phyloP scores from a whole-genome alignment of 2,888 invertebrate genomes.

The Campoletis raptor region DNA sequence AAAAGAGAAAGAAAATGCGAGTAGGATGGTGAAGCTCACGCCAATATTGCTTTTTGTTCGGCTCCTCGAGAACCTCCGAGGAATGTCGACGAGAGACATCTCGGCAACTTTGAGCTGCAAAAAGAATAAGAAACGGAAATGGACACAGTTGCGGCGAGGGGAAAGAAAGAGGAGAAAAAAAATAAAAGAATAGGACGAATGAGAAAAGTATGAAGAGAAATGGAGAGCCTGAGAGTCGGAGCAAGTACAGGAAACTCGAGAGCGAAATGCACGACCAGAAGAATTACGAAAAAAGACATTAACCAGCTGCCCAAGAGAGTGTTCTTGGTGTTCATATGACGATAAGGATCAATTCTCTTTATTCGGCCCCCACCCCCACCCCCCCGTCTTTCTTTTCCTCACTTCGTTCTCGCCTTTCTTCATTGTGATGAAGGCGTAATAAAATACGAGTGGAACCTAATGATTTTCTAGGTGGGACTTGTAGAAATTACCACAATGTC shows the following conservation, averaged over 20 bases:
- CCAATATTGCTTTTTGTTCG: slow-evolving; percentile 64
- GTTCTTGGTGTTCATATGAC: slow-evolving; percentile 51
- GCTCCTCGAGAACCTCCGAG: slow-evolving; percentile 8
- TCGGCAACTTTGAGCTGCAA: slow-evolving; percentile 54
- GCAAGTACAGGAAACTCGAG: slow-evolving; percentile 45
- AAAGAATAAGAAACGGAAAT: slow-evolving; percentile 68
- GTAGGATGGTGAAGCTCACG: background rate
- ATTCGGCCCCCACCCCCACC: background rate
- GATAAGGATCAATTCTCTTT: slow-evolving; percentile 3
- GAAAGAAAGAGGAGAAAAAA: slow-evolving; percentile 11
- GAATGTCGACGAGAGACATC: slow-evolving; percentile 57
- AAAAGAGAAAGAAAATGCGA: background rate
- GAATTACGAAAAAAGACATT: slow-evolving; percentile 66
- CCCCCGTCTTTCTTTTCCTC: background rate
- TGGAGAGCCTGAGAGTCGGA: slow-evolving; percentile 44
- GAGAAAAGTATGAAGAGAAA: slow-evolving; percentile 65
- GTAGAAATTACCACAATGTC: slow-evolving; percentile 20
- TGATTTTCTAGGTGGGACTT: slow-evolving; percentile 37
- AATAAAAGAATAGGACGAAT: slow-evolving; percentile 31
- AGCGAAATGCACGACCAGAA: slow-evolving; percentile 37
- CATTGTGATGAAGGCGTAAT: slow-evolving; percentile 14
- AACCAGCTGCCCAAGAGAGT: slow-evolving; percentile 55
- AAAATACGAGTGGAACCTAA: slow-evolving; percentile 59
- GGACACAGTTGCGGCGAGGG: slow-evolving; percentile 31
- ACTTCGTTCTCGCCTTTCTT: background rate